phyloP scores from a whole-genome alignment of 2,888 invertebrate species.

The Lasioglossum zephyrum region DNA sequence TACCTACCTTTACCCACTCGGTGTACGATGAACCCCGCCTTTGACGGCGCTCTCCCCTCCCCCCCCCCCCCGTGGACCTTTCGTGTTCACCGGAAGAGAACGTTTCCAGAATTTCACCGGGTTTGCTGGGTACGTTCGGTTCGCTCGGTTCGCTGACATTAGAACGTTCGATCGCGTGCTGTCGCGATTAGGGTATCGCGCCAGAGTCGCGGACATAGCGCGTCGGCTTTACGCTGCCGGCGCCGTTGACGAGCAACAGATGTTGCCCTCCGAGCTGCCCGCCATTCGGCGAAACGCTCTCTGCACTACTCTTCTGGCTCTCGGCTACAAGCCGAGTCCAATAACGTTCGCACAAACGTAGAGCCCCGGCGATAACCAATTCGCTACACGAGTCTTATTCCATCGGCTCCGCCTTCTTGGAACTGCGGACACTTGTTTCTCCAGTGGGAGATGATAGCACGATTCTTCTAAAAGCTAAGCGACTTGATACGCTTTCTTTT shows the following conservation, averaged over 20 bases:
- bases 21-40: conserved; percentile 71
- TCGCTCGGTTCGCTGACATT: conserved; percentile 29
- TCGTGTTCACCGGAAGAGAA: neutral
- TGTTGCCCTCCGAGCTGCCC: conserved; percentile 18
- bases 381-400: neutral
- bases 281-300: neutral
- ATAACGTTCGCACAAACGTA: neutral
- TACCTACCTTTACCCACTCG: conserved; percentile 71
- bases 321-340: neutral
- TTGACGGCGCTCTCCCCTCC: conserved; percentile 47
- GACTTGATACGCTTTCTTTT: too few species aligned
- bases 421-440: neutral
- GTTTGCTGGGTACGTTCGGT: conserved; percentile 1
- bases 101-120: neutral
- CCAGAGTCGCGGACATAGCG: neutral
- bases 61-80: conserved; percentile 25
- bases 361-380: neutral
- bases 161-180: conserved; percentile 4
- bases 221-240: conserved; percentile 2
- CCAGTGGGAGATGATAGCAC: neutral
- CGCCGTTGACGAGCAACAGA: conserved; percentile 46
- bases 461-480: neutral
- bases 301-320: neutral
- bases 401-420: neutral
- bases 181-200: neutral